A percentile compares a stretch with the other conserved stretches of the same genome.
phyloP scores from a whole-genome alignment of 1,140 invertebrate species.

The Sarcophaga peregrina region DNA sequence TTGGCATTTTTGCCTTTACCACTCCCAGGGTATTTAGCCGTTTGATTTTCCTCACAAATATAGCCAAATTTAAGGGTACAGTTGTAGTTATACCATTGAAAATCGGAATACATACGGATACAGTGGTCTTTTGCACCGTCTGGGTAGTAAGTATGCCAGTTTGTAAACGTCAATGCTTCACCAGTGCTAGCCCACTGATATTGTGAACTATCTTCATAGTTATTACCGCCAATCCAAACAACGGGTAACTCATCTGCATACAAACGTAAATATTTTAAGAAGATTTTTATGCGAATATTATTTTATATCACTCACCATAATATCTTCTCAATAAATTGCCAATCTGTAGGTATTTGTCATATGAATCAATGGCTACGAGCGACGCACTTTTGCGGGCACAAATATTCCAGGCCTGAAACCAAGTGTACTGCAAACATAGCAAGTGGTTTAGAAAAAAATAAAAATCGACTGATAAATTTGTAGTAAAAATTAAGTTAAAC shows the following conservation, averaged over 20 bases:
- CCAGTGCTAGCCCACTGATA: slow-evolving; percentile 7
- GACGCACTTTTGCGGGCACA: slow-evolving; percentile 17
- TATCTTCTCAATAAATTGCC: neutral
- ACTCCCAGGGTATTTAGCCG: neutral
- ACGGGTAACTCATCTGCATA: neutral
- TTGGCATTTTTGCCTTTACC: no score
- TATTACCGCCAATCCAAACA: slow-evolving; percentile 4
- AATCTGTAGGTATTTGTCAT: neutral
- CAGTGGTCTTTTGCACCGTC: neutral
- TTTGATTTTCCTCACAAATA: slow-evolving; percentile 28
- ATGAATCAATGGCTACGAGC: neutral
- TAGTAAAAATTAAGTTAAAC: neutral
- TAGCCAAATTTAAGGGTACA: neutral
- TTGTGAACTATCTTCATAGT: neutral
- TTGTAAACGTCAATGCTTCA: slow-evolving; percentile 4
- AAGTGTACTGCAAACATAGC: neutral
- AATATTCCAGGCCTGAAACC: slow-evolving; percentile 12
- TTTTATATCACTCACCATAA: neutral
- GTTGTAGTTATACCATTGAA: neutral
- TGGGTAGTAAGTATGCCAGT: neutral
- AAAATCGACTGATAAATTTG: no score
- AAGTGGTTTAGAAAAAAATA: no score
- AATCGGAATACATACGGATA: neutral
- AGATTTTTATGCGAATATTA: no score
- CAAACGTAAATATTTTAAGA: neutral